These are phyloP conservation scores for Nyctibius bracteatus DNA, from an alignment of 2,113 vertebrate species.

Conservation along the genomic window DNA sequence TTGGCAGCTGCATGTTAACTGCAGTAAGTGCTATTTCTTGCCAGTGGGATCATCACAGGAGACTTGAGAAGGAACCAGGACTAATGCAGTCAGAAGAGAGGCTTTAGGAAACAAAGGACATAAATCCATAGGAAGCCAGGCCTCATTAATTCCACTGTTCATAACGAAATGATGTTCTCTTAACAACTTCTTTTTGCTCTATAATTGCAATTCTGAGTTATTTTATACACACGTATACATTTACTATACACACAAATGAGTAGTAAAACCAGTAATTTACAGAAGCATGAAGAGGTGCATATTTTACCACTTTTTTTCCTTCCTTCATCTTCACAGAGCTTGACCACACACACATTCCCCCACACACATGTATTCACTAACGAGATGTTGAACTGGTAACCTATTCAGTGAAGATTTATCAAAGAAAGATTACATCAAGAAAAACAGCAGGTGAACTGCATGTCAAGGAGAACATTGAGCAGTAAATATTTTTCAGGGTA, in stretches of 20 bases:
- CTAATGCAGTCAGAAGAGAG: neutral
- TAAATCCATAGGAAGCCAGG: neutral
- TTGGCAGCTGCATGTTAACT: neutral
- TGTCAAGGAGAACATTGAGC: neutral
- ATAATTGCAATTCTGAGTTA: neutral
- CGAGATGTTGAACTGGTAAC: neutral
- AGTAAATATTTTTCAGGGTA: neutral
- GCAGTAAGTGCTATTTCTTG: neutral
- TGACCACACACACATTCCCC: neutral
- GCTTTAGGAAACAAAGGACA: neutral
- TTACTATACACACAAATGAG: neutral
- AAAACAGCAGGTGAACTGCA: neutral
- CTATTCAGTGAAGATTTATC: neutral
- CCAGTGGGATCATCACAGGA: neutral
- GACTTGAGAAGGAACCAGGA: neutral
- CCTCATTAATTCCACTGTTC: neutral
- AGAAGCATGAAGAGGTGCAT: neutral
- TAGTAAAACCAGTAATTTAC: neutral
- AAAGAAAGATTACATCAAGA: neutral
- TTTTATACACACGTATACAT: neutral
- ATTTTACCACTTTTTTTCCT: neutral
- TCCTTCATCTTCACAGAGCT: neutral
- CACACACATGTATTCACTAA: neutral
- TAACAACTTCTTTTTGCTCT: neutral
- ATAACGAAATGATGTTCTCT: rapidly evolving